Evolutionary conservation across 2,888 invertebrate species (phyloP).

Genomic region (Thalpophila matura): DNA sequence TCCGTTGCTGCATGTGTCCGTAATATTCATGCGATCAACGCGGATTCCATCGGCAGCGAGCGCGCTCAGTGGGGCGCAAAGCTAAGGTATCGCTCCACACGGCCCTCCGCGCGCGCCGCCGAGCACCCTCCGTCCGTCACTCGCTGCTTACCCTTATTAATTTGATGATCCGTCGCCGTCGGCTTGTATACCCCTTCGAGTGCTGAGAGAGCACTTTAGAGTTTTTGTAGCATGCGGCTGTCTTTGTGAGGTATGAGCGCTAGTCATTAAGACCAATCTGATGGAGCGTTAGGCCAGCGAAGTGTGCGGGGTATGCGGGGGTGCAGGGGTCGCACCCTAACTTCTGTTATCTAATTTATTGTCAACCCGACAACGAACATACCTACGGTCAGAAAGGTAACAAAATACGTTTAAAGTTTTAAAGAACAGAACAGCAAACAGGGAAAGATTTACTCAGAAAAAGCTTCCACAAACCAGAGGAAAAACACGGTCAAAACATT

Average conservation of each 20-base stretch:
- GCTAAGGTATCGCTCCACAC: no score
- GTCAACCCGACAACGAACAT: background rate
- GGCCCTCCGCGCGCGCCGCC: background rate
- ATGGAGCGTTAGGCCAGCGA: no score
- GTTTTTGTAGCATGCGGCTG: background rate
- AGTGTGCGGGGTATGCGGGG: background rate
- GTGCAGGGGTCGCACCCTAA: background rate
- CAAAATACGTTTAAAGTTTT: background rate
- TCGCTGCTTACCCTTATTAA: background rate
- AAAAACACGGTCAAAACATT: conserved; percentile 8
- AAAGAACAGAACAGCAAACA: background rate
- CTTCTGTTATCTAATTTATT: conserved; percentile 17
- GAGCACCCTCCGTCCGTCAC: conserved; percentile 3
- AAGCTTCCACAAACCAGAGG: background rate
- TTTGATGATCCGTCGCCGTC: conserved; percentile 6
- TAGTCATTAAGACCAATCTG: conserved; percentile 16
- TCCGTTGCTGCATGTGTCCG: no score
- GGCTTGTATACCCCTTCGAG: background rate
- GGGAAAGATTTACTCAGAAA: conserved; percentile 3
- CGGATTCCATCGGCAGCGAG: no score
- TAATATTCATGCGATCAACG: no score
- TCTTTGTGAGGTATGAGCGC: background rate
- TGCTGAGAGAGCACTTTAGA: background rate
- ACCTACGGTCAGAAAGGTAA: conserved; percentile 3
- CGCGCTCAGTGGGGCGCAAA: no score